phyloP scores from a whole-genome alignment of 2,113 vertebrate genomes.

The Maccullochella peelii region DNA sequence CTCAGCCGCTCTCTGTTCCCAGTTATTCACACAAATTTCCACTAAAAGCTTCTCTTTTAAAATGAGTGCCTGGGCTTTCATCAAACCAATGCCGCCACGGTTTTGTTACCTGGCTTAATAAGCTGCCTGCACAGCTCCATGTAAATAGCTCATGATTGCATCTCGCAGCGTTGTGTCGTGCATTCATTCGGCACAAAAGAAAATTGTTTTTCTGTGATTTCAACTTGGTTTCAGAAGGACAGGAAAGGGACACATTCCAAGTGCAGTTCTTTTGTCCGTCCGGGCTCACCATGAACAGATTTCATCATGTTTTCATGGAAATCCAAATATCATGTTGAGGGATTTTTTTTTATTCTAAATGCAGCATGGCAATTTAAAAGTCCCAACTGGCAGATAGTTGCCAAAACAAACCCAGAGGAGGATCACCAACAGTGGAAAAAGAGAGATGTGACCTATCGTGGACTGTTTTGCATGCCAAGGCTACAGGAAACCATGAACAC shows the following conservation, averaged over 20 bases:
- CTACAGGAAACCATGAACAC: not conserved
- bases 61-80: not conserved
- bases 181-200: not conserved
- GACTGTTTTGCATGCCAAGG: not conserved
- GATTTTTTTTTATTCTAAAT: conserved; percentile 32
- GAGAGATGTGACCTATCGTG: conserved; percentile 11
- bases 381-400: conserved; percentile 36
- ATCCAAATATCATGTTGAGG: conserved; percentile 59
- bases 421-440: not conserved
- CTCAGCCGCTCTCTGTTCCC: not conserved
- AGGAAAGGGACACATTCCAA: conserved; percentile 21
- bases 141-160: conserved; percentile 26
- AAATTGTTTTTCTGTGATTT: conserved; percentile 4
- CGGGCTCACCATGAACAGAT: conserved; percentile 26
- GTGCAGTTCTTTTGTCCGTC: conserved; percentile 11
- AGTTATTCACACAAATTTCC: not conserved
- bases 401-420: conserved; percentile 28
- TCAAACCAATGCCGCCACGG: not conserved
- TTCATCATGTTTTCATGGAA: conserved; percentile 58
- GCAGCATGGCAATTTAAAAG: conserved; percentile 32
- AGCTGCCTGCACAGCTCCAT: not conserved
- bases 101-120: conserved; percentile 18
- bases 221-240: conserved; percentile 16
- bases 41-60: conserved; percentile 8
- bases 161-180: not conserved